Conservation (phyloP, 2,888 invertebrate species). For the Amphipyra berbera region DNA sequence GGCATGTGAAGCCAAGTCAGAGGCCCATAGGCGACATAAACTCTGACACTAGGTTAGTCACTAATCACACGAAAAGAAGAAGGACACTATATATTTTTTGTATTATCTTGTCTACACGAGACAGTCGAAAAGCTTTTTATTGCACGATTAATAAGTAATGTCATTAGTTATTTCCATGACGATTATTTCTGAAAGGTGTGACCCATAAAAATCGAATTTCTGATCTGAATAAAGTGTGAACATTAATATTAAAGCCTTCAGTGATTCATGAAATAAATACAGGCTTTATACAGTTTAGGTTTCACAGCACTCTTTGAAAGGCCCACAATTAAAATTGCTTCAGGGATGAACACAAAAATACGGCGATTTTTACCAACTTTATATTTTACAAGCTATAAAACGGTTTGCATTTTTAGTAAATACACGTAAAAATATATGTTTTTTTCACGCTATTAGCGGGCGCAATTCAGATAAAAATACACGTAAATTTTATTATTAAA, state of each 20-base stretch:
- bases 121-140: no score
- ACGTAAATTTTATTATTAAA: constrained; percentile 37
- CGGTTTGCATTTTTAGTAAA: constrained; percentile 44
- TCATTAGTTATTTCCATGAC: no score
- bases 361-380: constrained; percentile 37
- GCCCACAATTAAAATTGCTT: constrained; percentile 47
- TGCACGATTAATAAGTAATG: no score
- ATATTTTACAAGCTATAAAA: constrained; percentile 35
- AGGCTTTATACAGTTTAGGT: constrained; percentile 41
- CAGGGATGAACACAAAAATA: constrained; percentile 39
- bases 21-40: no score
- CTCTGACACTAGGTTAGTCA: no score
- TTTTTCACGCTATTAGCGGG: constrained; percentile 41
- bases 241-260: constrained; percentile 39
- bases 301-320: constrained; percentile 34
- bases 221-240: constrained; percentile 22
- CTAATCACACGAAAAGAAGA: no score
- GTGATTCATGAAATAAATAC: constrained; percentile 44
- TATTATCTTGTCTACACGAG: no score
- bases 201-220: not conserved
- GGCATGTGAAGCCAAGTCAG: no score
- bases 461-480: constrained; percentile 40
- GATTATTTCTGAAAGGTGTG: no score
- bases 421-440: constrained; percentile 29
- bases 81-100: no score